Evolutionary conservation across 2,113 vertebrate species (phyloP).

Genomic region (Hippocampus guttulatus): DNA sequence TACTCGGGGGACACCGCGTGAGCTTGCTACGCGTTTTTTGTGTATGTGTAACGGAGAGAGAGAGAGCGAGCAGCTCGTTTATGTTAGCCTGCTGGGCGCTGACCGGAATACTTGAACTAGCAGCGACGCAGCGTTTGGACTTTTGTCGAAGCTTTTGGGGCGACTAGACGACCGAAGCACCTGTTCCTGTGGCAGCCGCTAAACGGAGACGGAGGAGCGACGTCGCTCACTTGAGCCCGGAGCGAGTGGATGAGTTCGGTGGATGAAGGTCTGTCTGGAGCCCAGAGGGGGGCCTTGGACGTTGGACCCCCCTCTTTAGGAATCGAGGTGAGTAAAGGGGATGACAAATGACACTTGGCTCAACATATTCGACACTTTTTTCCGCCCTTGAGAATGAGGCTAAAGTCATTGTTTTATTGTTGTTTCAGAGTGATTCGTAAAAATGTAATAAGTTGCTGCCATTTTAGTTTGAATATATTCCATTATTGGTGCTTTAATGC

Average conservation of each 20-base stretch:
- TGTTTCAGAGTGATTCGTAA: neutral
- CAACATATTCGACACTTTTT: neutral
- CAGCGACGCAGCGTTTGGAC: neutral
- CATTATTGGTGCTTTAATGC: constrained; percentile 7
- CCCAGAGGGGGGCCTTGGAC: constrained; percentile 41
- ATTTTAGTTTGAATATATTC: constrained; percentile 27
- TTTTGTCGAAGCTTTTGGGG: neutral
- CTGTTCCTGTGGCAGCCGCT: constrained; percentile 8
- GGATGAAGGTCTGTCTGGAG: constrained; percentile 44
- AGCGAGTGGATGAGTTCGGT: constrained; percentile 55
- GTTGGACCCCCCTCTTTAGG: constrained; percentile 61
- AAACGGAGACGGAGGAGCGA: constrained; percentile 24
- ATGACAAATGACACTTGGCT: constrained; percentile 17
- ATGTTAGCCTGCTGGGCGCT: neutral
- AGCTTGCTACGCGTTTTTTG: constrained; percentile 1
- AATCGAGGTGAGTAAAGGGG: constrained; percentile 55
- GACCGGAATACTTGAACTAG: neutral
- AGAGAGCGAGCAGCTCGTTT: neutral
- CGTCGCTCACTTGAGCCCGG: constrained; percentile 19
- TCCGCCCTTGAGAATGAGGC: neutral
- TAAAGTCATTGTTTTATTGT: neutral
- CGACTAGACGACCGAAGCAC: neutral
- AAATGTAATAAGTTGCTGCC: constrained; percentile 38
- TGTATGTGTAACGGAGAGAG: constrained; percentile 11
- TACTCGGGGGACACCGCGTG: constrained; percentile 35